Evolutionary conservation across 2,888 invertebrate species (phyloP), one percentile per base, ranked within the genome.

Genomic region (Sarcophaga variegata): DNA sequence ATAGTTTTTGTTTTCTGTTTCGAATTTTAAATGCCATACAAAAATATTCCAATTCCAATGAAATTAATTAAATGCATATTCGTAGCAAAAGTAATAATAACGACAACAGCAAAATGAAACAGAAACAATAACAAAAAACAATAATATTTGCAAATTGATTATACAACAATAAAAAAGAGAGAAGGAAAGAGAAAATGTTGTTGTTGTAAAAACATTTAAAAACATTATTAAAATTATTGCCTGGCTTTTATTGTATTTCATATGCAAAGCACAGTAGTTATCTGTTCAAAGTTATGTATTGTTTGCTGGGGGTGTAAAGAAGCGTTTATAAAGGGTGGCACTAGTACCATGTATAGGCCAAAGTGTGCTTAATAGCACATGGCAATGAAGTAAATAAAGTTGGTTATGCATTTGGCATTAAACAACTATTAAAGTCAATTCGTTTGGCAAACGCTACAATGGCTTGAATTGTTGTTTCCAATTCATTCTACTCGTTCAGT

Each of bases 61-160:
- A 76, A 84, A 84, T 84, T 84, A 76, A 84, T 84, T 84, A 76
- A 84, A 84, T 27, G 70, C 66, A 79, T 62, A 67, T 59, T 54
- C 17, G 27, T 27, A 6, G 45, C 59, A 59, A 14, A 17, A 59
- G 6, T n/a, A 59, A 22, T 45, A 59, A 72, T 45, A 49, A 45
- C 11, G 45, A 22, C 37, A 37, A n/a, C 59, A 25, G 22, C 8
- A 59, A 80, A 59, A 17, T 59, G 59, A 59, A 59, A 59, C 70
- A 63, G 49, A 59, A 8, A 59, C 8, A 59, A 69, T 54, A 20
- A 45, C 47, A 67, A 78, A 63, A 47, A 6, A 75, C 14, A 8
- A 59, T 12, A 59, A 37, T 64, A 67, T 6, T 69, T 70, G 66
- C 47, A 81, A 84, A 84, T 84, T 76, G 84, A 71, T 84, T 76